phyloP scores from a whole-genome alignment of 2,888 invertebrate genomes.

The Metellina segmentata region DNA sequence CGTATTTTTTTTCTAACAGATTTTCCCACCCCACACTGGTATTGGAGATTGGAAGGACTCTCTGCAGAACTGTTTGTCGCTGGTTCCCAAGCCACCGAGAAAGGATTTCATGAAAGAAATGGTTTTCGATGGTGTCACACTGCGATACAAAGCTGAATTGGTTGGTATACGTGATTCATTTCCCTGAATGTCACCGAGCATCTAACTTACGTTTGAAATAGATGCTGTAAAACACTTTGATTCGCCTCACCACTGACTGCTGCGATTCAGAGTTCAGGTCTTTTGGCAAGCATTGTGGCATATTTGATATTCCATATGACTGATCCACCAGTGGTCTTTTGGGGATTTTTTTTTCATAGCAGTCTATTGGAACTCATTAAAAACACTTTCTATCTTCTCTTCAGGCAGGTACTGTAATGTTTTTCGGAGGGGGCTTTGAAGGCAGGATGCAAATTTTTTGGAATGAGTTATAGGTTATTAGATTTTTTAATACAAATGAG shows the following conservation, averaged over 20 bases:
- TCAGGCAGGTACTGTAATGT: slow-evolving; percentile 56
- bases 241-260: not conserved
- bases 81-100: slow-evolving; percentile 87
- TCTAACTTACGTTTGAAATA: not conserved
- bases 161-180: slow-evolving; percentile 76
- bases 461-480: too few relatives aligned
- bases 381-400: slow-evolving; percentile 56
- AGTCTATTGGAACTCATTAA: slow-evolving; percentile 71
- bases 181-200: too few relatives aligned
- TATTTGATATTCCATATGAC: slow-evolving; percentile 74
- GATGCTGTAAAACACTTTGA: not conserved
- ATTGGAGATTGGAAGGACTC: slow-evolving; percentile 90
- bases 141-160: slow-evolving; percentile 88
- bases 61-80: slow-evolving; percentile 86
- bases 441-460: slow-evolving; percentile 38
- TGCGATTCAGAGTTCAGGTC: slow-evolving; percentile 66
- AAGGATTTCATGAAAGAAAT: slow-evolving; percentile 89
- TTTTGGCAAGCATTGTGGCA: slow-evolving; percentile 71
- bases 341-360: slow-evolving; percentile 73
- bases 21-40: slow-evolving; percentile 86
- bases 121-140: slow-evolving; percentile 85
- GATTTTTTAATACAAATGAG: too few relatives aligned
- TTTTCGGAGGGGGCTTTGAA: slow-evolving; percentile 49
- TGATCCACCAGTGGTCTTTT: slow-evolving; percentile 68
- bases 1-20: slow-evolving; percentile 78